phyloP scores from a whole-genome alignment of 2,113 vertebrate species.

The Psophia crepitans region DNA sequence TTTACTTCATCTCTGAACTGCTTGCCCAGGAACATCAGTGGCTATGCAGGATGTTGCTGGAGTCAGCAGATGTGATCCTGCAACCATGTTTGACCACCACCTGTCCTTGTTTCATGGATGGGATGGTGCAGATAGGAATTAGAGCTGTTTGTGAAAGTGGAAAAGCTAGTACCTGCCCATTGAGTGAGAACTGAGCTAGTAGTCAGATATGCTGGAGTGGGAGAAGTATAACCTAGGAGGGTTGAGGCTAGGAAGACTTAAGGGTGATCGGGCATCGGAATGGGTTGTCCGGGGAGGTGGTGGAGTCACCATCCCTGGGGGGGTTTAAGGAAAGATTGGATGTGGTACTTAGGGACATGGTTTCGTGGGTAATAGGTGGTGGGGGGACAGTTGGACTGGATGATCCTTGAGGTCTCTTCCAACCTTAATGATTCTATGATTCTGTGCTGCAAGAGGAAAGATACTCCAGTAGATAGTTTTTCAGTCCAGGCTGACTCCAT shows the following conservation, averaged over 20 bases:
- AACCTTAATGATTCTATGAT: too few species aligned
- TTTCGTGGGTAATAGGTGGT: too few species aligned
- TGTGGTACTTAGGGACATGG: too few species aligned
- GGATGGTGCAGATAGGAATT: background rate
- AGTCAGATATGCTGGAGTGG: background rate
- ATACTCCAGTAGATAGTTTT: background rate
- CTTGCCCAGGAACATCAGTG: background rate
- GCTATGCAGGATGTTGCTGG: background rate
- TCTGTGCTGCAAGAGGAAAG: background rate
- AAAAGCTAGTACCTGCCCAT: background rate
- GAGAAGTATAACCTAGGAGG: background rate
- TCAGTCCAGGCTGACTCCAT: background rate
- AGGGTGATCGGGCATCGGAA: too few species aligned
- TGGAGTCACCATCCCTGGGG: too few species aligned
- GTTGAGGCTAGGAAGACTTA: background rate
- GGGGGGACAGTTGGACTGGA: too few species aligned
- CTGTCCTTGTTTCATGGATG: background rate
- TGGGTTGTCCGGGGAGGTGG: too few species aligned
- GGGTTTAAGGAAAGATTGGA: too few species aligned
- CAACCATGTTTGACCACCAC: background rate
- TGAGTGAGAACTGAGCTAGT: background rate
- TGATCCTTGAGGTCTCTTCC: too few species aligned
- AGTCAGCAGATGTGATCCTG: background rate
- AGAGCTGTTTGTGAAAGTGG: rapidly evolving
- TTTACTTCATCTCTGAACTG: background rate